Base-by-base conservation (phyloP, 2,888 invertebrate species). In the Drosophila sordidapex region DNA sequence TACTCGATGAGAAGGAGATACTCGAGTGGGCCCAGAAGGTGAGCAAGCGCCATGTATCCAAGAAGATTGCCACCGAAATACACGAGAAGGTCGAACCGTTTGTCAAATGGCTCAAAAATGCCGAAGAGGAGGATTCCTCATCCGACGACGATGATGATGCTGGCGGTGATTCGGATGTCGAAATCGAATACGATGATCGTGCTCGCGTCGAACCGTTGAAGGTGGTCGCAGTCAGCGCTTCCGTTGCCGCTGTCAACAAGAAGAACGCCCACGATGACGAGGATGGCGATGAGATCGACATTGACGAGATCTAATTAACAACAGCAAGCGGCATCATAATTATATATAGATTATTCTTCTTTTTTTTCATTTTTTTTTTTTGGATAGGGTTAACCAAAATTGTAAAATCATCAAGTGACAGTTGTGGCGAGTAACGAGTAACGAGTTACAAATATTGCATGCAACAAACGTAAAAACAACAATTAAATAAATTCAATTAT, bases 11-110 rank as follows among this genome's bases (percentile, higher is more conserved):
- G 94, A 97, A 97, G 91, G 96, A 97, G 54, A 94, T 99, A 83
- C 94, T 99, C 75, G 99, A 99, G 79, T 99, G 99, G 99, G 96
- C 97, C 11, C 96, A 96, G 86, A 99, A 99, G 95, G 97, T 98
- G 61, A 97, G 96, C 89, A 98, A 97, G 94, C 99, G 99, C 94
- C 98, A 98, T 93, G 98, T 99, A 56, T 94, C 96, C 68, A 97
- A 97, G 92, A 99, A 99, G 93, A 94, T 98, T 71, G 96, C 97
- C 72, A 96, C 96, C 73, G 98, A 99, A 92, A 98, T 99, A 91
- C 97, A 98, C 85, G 96, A 96, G 78, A 97, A 97, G 91, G 99
- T 98, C 61, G 96, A 96, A 91, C 98, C 98, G 68, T 98, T 99
- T 94, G 95, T 99, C 74, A 98, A 96, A 91, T 99, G 99, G 99